Conservation (phyloP, 2,113 vertebrate genomes). For the Hemicordylus capensis region DNA sequence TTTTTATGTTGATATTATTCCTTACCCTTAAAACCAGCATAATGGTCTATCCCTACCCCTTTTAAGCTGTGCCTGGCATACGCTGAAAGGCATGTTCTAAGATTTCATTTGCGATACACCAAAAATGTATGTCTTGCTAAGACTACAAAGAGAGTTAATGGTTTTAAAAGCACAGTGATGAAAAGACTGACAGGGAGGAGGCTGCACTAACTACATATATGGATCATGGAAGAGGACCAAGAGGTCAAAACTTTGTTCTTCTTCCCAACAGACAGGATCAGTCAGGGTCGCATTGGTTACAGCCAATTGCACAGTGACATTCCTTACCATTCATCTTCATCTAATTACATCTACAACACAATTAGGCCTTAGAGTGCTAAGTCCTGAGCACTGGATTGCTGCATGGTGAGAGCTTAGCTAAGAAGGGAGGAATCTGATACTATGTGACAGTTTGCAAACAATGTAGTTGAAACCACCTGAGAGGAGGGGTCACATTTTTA, state of each 20-base stretch:
- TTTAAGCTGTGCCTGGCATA: constrained; percentile 60
- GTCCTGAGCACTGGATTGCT: constrained; percentile 57
- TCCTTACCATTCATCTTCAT: constrained; percentile 62
- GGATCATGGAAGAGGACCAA: constrained; percentile 59
- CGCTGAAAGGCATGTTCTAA: constrained; percentile 73
- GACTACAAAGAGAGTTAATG: constrained; percentile 70
- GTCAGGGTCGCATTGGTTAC: constrained; percentile 62
- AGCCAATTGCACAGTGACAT: constrained; percentile 66
- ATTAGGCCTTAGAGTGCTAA: constrained; percentile 48
- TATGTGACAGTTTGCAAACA: constrained; percentile 87
- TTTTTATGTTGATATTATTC: constrained; percentile 41
- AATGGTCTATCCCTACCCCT: constrained; percentile 57
- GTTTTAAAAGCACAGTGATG: constrained; percentile 68
- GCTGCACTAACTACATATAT: constrained; percentile 57
- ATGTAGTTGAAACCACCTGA: constrained; percentile 68
- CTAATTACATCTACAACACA: constrained; percentile 58
- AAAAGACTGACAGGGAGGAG: constrained; percentile 66
- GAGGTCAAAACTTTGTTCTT: constrained; percentile 41
- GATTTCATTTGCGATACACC: constrained; percentile 69
- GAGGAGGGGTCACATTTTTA: constrained; percentile 68
- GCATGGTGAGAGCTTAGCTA: constrained; percentile 58
- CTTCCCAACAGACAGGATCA: constrained; percentile 43
- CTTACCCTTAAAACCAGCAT: constrained; percentile 48
- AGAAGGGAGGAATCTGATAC: constrained; percentile 78
- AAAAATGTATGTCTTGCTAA: constrained; percentile 62